Evolutionary conservation across 2,888 invertebrate genomes (phyloP), one percentile per base, ranked within the genome.

Genomic region (Acanthosoma haemorrhoidale): DNA sequence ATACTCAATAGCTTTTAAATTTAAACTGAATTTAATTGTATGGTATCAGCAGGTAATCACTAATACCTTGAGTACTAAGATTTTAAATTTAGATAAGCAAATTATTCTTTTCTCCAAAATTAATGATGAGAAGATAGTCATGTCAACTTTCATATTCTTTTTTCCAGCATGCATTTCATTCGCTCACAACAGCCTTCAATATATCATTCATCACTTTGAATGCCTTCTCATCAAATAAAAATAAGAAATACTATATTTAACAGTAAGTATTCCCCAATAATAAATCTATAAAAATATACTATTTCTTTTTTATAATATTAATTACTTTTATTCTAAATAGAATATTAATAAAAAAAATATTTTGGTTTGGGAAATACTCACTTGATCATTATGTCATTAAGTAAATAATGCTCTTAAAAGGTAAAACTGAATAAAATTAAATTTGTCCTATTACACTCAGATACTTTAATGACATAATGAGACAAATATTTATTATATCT

Each of bases 221-320:
- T 67, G 57, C 25, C 57, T 67, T 57, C 41, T 67, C 67, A 67
- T 43, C 29, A 43, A 67, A 57, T 57, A 67, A 57, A 67, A 29
- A 31, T 18, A 67, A 9, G 2, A 16, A 13, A 32, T 34, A 36
- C n/a, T n/a, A n/a, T n/a, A n/a, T n/a, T 11, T 11, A 60, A 5
- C 29, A 34, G 32, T 60, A 31, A 34, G 59, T 59, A 34, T 25
- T 51, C 29, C 51, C 51, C 51, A 51, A 51, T 4, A 29, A 13
- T 51, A 51, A 13, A n/a, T n/a, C n/a, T n/a, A n/a, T n/a, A n/a
- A n/a, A n/a, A n/a, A n/a, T n/a, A n/a, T n/a, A n/a, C n/a, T n/a
- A n/a, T n/a, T n/a, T n/a, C n/a, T n/a, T n/a, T n/a, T n/a, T n/a
- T n/a, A n/a, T n/a, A n/a, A n/a, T n/a, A n/a, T n/a, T n/a, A n/a